These are phyloP conservation scores for Drosophila cognata DNA, from an alignment of 2,888 invertebrate species.

Conservation along the genomic window DNA sequence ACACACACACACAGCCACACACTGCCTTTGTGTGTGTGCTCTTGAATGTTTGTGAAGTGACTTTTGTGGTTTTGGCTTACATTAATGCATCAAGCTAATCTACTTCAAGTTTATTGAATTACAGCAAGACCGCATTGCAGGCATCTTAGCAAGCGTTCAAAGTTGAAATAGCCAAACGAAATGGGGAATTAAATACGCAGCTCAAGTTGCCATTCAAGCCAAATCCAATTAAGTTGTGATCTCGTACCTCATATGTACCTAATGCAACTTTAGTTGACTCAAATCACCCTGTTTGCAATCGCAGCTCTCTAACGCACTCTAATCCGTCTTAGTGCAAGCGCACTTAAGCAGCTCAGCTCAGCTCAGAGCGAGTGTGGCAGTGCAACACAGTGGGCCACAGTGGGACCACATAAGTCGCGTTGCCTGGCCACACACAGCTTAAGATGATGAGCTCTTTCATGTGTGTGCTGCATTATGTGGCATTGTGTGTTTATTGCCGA, in stretches of 20 bases:
- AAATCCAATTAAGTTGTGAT: conserved; percentile 27
- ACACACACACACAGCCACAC: conserved; percentile 7
- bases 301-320: conserved; percentile 25
- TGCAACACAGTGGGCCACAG: neutral
- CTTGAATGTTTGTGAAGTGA: conserved; percentile 26
- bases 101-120: conserved; percentile 7
- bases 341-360: conserved; percentile 2
- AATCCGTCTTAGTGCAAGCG: conserved; percentile 11
- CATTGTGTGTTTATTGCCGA: neutral
- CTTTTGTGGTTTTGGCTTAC: conserved; percentile 18
- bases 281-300: conserved; percentile 11
- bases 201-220: neutral
- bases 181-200: neutral
- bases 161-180: conserved; percentile 23
- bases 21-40: conserved; percentile 1
- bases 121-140: conserved; percentile 6
- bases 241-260: neutral
- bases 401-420: conserved; percentile 1
- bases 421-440: neutral
- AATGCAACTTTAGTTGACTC: neutral
- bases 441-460: neutral
- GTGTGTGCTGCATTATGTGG: neutral
- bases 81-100: conserved; percentile 13
- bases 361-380: neutral
- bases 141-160: conserved; percentile 17